These are phyloP conservation scores for Turnix velox DNA, from an alignment of 2,113 vertebrate species.

Conservation along the genomic window DNA sequence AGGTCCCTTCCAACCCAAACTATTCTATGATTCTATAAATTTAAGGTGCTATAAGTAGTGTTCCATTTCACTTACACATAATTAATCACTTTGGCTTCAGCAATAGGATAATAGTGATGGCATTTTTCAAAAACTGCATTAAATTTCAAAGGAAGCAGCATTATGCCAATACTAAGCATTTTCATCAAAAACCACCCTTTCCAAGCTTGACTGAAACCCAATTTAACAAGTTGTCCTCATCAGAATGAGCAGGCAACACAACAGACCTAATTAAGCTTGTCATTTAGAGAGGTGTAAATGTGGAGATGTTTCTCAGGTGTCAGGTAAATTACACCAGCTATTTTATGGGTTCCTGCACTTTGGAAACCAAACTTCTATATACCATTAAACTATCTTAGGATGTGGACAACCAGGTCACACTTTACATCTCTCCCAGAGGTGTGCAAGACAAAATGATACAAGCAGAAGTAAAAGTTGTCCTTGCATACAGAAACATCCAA, in stretches of 20 bases:
- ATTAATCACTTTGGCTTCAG: not conserved
- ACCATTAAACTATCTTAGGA: not conserved
- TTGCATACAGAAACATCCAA: not conserved
- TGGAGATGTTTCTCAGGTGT: not conserved
- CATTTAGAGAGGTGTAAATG: not conserved
- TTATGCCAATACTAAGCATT: not conserved
- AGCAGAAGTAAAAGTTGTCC: not conserved
- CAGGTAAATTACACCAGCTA: not conserved
- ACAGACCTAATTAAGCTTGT: not conserved
- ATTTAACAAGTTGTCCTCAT: not conserved
- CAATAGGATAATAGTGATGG: fast-evolving
- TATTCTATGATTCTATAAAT: no score
- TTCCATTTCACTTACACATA: not conserved
- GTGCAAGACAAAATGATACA: not conserved
- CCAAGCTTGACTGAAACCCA: not conserved
- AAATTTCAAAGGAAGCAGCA: not conserved
- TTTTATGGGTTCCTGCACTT: not conserved
- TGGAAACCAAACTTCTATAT: not conserved
- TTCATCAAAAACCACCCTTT: not conserved
- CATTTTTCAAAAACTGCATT: not conserved
- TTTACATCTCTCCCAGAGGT: not conserved
- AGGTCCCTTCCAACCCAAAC: no score
- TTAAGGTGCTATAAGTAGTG: not conserved
- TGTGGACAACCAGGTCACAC: fast-evolving
- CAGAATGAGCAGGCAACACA: not conserved